A percentile compares a stretch with the other conserved stretches of the same genome.
Conservation (phyloP, 2,113 vertebrate genomes). For the Dendrocopos noguchii region DNA sequence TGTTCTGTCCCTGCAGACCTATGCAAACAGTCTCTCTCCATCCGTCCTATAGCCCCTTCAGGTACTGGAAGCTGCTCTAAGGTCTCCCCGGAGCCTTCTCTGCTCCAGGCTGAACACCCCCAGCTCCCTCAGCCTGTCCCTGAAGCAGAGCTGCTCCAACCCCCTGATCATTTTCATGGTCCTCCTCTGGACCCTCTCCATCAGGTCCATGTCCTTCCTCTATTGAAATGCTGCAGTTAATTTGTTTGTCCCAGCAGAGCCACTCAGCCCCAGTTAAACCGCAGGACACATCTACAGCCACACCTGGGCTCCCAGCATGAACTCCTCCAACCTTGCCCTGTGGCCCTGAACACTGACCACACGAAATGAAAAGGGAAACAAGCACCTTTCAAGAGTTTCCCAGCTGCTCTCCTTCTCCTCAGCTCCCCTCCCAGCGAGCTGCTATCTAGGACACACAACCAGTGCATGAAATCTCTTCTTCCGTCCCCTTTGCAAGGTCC, state of each 20-base stretch:
- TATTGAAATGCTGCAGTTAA: not conserved
- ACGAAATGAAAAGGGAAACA: not conserved
- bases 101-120: too few relatives aligned
- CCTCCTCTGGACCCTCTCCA: too few relatives aligned
- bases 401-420: not conserved
- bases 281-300: not conserved
- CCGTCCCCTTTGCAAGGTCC: not conserved
- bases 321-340: not conserved
- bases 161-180: too few relatives aligned
- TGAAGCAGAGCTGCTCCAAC: too few relatives aligned
- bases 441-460: not conserved
- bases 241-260: not conserved
- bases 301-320: not conserved
- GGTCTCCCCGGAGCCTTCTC: too few relatives aligned
- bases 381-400: not conserved
- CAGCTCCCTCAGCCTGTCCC: too few relatives aligned
- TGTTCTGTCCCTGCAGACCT: too few relatives aligned
- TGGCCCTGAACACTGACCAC: not conserved
- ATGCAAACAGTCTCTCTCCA: too few relatives aligned
- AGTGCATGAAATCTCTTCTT: conserved; percentile 20
- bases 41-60: too few relatives aligned
- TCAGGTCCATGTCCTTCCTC: too few relatives aligned
- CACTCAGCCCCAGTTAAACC: not conserved
- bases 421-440: not conserved
- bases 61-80: too few relatives aligned